Evolutionary conservation across 2,888 invertebrate species (phyloP).

Genomic region (Lamellibrachia satsuma): DNA sequence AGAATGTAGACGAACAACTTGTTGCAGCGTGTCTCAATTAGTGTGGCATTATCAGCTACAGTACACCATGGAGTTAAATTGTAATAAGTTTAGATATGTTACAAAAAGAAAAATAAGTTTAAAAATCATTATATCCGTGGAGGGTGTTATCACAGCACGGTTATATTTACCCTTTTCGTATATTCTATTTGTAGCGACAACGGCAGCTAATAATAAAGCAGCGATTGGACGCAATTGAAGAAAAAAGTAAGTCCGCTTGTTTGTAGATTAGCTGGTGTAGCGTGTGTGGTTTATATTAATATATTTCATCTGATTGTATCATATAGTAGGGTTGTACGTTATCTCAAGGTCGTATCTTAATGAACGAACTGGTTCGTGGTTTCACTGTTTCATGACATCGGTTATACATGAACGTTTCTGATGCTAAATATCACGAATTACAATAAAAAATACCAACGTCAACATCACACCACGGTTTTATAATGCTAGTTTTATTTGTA

Average conservation of each 20-base stretch:
- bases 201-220: conserved; percentile 54
- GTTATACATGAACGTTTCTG: not conserved
- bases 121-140: not conserved
- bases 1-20: too few species aligned
- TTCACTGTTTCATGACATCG: not conserved
- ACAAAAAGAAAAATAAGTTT: not conserved
- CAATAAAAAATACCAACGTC: not conserved
- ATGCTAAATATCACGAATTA: not conserved
- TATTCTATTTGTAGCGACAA: conserved; percentile 48
- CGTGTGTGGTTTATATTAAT: not conserved
- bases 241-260: conserved; percentile 54
- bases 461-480: not conserved
- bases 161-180: not conserved
- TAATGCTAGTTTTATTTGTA: not conserved
- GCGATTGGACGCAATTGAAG: conserved; percentile 60
- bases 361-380: not conserved
- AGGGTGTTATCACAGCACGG: not conserved
- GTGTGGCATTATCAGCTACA: too few species aligned
- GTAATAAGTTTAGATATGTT: not conserved
- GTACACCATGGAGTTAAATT: not conserved
- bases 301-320: not conserved
- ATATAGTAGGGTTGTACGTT: not conserved
- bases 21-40: too few species aligned
- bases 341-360: not conserved
- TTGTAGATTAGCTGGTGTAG: not conserved